Base-by-base conservation (phyloP, 1,140 invertebrate genomes). In the Polyergus mexicanus region DNA sequence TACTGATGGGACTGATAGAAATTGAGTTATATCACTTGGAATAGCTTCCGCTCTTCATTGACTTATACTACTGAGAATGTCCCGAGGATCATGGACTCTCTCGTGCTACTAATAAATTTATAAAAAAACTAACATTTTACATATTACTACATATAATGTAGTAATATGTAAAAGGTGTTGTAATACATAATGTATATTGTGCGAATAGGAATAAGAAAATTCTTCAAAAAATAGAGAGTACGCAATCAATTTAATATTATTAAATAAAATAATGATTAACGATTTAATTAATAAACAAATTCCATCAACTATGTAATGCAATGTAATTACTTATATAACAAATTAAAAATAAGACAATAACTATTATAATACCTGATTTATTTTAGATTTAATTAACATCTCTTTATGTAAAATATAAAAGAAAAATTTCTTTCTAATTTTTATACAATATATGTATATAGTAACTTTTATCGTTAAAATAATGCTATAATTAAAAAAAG, bases 11-110 rank as follows among this genome's bases (percentile, higher is more conserved):
- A 54, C n/a, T 54, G 19, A 16, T 35, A 54, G 16, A 47, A 32
- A 72, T 72, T 71, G 19, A 71, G 22, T 32, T n/a, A 19, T 72
- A 72, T 25, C 51, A 13, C 10, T 54, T 32, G 19, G 6, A 65
- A 28, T 35, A 19, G 25, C 7, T 44, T 13, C 7, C 16, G 11
- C 22, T 0, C 6, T 69, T 69, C 19, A 38, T 74, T 56, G 28
- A 38, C 6, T n/a, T 44, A 62, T 76, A 60, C 16, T 60, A 44
- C 35, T 62, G 5, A 60, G 28, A 41, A 19, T 51, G 16, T 62
- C 3, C 13, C 19, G 2, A 35, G 28, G 3, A 72, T 32, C 25
- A n/a, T n/a, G 5, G 32, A 74, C n/a, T n/a, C 4, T 58, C 3
- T 58, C 13, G n/a, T 54, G 13, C 7, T 22, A 38, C 7, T 74